phyloP scores from a whole-genome alignment of 2,888 invertebrate species.

The Rutpela maculata region DNA sequence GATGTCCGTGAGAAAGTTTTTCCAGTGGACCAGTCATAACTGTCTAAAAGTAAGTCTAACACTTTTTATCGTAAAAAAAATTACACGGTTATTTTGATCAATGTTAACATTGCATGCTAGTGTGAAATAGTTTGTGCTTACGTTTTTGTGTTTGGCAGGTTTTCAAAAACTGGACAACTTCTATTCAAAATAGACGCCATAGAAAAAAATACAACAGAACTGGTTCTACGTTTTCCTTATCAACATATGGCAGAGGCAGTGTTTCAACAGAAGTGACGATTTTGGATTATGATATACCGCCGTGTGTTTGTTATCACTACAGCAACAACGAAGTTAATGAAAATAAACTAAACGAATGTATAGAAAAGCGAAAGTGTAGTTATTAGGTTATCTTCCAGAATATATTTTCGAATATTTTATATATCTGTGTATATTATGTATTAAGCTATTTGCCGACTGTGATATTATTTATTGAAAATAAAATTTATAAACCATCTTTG shows the following conservation, averaged over 20 bases:
- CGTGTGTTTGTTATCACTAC: conserved; percentile 52
- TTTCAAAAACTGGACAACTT: conserved; percentile 64
- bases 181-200: conserved; percentile 60
- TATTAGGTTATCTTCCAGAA: conserved; percentile 43
- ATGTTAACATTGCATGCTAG: neutral
- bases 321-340: conserved; percentile 63
- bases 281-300: conserved; percentile 63
- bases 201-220: conserved; percentile 59
- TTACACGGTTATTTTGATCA: neutral
- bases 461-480: conserved; percentile 33
- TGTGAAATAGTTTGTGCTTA: conserved; percentile 17
- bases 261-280: conserved; percentile 67
- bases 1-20: conserved; percentile 65
- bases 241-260: conserved; percentile 64
- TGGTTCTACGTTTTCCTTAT: conserved; percentile 62
- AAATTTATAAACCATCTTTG: conserved; percentile 22
- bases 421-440: conserved; percentile 16
- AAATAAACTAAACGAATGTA: conserved; percentile 66
- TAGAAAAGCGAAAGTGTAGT: conserved; percentile 61
- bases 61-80: conserved; percentile 1
- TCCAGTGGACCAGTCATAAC: conserved; percentile 63
- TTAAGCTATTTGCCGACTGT: conserved; percentile 29
- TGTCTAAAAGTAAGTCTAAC: conserved; percentile 65
- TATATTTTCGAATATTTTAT: conserved; percentile 21
- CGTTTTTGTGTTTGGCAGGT: conserved; percentile 59